These are phyloP conservation scores for Cichlasoma orientale DNA, from an alignment of 2,797 vertebrate genomes.

Conservation along the genomic window DNA sequence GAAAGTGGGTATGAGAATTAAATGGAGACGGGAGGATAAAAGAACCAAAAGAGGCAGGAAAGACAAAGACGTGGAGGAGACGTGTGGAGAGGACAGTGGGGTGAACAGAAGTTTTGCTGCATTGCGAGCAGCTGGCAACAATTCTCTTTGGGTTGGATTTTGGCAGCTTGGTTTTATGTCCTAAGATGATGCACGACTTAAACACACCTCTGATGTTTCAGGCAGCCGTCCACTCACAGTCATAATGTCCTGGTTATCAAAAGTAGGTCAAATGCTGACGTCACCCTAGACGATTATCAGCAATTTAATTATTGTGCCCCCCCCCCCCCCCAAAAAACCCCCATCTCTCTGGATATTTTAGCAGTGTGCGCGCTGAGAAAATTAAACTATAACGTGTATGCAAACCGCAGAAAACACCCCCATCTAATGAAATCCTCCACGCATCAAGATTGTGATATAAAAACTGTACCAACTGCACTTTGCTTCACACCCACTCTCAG, in stretches of 20 bases:
- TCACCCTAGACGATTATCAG: slow-evolving; percentile 41
- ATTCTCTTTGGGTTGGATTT: not conserved
- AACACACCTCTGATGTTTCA: slow-evolving; percentile 9
- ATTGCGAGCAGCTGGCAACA: not conserved
- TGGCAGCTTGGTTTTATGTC: not conserved
- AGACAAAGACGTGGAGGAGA: not conserved
- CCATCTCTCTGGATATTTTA: not conserved
- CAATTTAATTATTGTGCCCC: slow-evolving; percentile 48
- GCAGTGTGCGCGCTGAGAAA: not conserved
- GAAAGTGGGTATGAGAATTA: not conserved
- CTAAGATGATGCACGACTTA: not conserved
- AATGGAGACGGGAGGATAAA: slow-evolving; percentile 2
- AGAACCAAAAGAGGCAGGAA: not conserved
- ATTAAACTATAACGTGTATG: not conserved
- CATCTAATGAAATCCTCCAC: not conserved
- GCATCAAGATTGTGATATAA: not conserved
- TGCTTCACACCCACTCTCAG: not conserved
- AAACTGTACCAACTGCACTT: not conserved
- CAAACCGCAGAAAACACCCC: not conserved
- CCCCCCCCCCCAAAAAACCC: not conserved
- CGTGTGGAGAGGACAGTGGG: not conserved
- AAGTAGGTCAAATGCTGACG: slow-evolving; percentile 59
- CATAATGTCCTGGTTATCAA: slow-evolving; percentile 10
- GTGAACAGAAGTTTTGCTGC: slow-evolving; percentile 15
- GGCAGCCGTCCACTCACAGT: not conserved